Evolutionary conservation across 2,888 invertebrate species (phyloP).

Genomic region (Pheosia gnoma): DNA sequence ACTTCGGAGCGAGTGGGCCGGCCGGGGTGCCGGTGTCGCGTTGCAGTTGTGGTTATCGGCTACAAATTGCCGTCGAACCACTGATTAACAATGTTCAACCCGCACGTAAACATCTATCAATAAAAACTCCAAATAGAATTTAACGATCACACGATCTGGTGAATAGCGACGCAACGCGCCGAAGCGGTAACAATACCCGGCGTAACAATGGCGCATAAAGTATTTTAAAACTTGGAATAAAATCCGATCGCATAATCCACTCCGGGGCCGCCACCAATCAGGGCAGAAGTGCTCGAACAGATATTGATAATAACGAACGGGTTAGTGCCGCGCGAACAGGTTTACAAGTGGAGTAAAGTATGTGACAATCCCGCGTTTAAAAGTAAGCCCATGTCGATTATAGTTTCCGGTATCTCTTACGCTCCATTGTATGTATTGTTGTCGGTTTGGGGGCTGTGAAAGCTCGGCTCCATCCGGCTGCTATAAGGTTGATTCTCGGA

Average conservation of each 20-base stretch:
- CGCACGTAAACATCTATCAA: conserved; percentile 41
- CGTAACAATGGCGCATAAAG: conserved; percentile 46
- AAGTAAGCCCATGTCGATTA: conserved; percentile 69
- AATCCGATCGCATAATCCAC: conserved; percentile 45
- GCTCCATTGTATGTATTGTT: conserved; percentile 64
- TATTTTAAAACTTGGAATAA: conserved; percentile 51
- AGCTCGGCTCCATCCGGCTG: conserved; percentile 52
- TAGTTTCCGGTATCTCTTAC: conserved; percentile 74
- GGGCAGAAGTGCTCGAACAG: conserved; percentile 39
- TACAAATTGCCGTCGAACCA: conserved; percentile 74
- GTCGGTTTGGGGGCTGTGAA: conserved; percentile 46
- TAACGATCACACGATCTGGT: conserved; percentile 45
- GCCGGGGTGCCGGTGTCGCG: conserved; percentile 62
- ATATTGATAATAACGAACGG: conserved; percentile 29
- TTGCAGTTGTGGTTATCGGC: conserved; percentile 76
- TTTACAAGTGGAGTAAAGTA: conserved; percentile 51
- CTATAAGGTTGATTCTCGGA: conserved; percentile 64
- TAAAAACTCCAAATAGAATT: conserved; percentile 46
- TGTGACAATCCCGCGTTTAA: conserved; percentile 56
- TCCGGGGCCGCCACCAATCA: conserved; percentile 27
- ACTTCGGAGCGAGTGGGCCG: conserved; percentile 66
- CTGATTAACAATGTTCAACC: conserved; percentile 65
- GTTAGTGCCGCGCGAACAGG: conserved; percentile 41
- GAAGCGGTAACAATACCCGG: conserved; percentile 45
- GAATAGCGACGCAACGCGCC: conserved; percentile 37